Conservation (phyloP, 2,888 invertebrate species). For the Leuctra nigra region DNA sequence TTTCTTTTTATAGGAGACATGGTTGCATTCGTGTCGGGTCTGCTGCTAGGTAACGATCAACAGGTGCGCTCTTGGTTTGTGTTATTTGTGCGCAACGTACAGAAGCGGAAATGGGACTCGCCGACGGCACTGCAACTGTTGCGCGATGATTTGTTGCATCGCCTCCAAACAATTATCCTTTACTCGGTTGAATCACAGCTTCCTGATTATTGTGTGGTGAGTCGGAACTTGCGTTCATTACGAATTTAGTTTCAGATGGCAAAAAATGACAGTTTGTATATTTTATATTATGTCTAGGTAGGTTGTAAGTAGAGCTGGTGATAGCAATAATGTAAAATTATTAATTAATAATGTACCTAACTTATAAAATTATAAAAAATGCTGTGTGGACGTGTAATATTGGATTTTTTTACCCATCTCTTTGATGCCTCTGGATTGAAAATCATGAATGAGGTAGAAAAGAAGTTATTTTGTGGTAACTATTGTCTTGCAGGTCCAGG, state of each 20-base stretch:
- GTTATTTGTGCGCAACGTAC: constrained; percentile 79
- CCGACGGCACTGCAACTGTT: constrained; percentile 61
- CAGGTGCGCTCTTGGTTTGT: constrained; percentile 90
- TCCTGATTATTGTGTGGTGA: constrained; percentile 53
- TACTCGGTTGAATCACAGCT: constrained; percentile 54
- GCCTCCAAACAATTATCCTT: constrained; percentile 58
- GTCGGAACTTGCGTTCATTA: not conserved
- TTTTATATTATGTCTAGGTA: no score
- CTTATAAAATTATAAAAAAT: no score
- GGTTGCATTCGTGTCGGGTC: constrained; percentile 81
- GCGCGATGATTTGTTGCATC: constrained; percentile 67
- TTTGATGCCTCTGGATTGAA: no score
- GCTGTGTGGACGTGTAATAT: no score
- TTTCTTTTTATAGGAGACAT: constrained; percentile 43
- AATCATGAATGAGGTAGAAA: no score
- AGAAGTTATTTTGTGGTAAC: no score
- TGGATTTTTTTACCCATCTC: no score
- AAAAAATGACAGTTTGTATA: no score
- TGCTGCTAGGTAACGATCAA: constrained; percentile 84
- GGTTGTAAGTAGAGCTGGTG: no score
- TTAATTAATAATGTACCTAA: no score
- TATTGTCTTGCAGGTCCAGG: constrained; percentile 46
- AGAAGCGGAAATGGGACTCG: constrained; percentile 74
- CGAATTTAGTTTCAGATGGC: no score
- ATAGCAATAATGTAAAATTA: no score